Evolutionary conservation across 92 coral and sea anemone genomes (phyloP).

Genomic region (Paragorgia papillata): DNA sequence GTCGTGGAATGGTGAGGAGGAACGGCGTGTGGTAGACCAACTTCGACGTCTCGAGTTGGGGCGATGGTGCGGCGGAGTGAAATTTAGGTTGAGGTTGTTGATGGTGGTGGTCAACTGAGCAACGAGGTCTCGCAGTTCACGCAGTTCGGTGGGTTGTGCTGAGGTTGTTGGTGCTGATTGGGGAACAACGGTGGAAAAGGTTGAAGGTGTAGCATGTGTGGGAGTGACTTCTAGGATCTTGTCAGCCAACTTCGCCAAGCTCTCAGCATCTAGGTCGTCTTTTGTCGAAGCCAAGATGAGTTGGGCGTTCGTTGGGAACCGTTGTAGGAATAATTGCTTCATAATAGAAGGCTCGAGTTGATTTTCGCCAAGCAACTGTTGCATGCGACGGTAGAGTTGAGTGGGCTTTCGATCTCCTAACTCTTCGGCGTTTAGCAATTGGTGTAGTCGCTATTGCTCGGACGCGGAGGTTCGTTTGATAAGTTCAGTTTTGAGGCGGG

Average conservation of each 20-base stretch:
- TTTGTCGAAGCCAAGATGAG: not conserved
- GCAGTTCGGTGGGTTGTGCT: not conserved
- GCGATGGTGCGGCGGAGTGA: not conserved
- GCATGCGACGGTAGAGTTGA: conserved; percentile 11
- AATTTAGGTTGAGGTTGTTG: not conserved
- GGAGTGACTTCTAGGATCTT: conserved; percentile 1
- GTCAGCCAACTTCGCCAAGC: conserved; percentile 2
- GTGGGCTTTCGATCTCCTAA: conserved; percentile 27
- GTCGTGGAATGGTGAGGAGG: not conserved
- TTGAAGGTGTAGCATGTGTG: not conserved
- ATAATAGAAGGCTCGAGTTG: not conserved
- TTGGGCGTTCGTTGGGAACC: not conserved
- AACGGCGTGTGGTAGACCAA: too few species aligned
- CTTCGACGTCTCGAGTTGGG: not conserved
- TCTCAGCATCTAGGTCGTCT: not conserved
- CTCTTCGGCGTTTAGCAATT: conserved; percentile 6
- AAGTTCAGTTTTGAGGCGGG: not conserved
- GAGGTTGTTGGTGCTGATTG: not conserved
- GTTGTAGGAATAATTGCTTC: conserved; percentile 10
- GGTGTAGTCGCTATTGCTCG: conserved; percentile 3
- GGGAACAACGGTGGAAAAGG: not conserved
- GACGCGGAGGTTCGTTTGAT: conserved; percentile 1
- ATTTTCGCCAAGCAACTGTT: conserved; percentile 3
- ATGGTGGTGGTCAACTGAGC: conserved; percentile 3
- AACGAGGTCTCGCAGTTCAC: not conserved